Base-by-base conservation (phyloP, 2,888 invertebrate genomes). In the Tachystola acroxantha region DNA sequence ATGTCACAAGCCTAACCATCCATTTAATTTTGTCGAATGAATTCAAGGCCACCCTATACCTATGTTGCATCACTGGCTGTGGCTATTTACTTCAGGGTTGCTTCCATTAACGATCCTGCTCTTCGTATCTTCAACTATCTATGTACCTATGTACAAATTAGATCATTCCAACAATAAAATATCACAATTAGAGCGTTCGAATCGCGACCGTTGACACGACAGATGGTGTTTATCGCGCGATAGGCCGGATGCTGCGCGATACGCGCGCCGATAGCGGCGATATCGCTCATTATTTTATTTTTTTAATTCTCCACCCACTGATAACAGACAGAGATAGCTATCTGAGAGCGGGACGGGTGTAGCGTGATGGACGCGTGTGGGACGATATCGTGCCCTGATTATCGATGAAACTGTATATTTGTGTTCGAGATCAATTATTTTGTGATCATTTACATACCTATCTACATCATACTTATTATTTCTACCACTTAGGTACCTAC, bases 341-440 rank as follows among this genome's bases (percentile, higher is more conserved):
- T 34, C 34, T 27, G 28, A 34, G 32, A 25, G 24, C 2, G 34
- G 14, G 28, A 34, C 11, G 20, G 28, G 54, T 59, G 50, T 77
- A 78, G 55, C 61, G 45, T 46, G 41, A 41, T 37, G 35, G 35
- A 34, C 41, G 41, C 41, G 32, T 42, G 42, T 63, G 62, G 46
- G 19, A 37, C 26, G 36, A 34, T 22, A 26, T 19, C 20, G 30
- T 3, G 31, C 33, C 24, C 9, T 10, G 27, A 32, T 34, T 20
- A 34, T 34, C 34, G 29, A 34, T 41, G 22, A 6, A 4, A 16
- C 16, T 16, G 16, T 16, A 16, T 16, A 4, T 16, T 16, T 16
- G 16, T 4, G 16, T 16, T 4, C 3, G 3, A 16, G 16, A n/a
- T n/a, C n/a, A 6, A 16, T 16, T 4, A 16, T 6, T 16, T 16